Conservation (phyloP, 2,797 vertebrate species). For the Tapirus indicus region DNA sequence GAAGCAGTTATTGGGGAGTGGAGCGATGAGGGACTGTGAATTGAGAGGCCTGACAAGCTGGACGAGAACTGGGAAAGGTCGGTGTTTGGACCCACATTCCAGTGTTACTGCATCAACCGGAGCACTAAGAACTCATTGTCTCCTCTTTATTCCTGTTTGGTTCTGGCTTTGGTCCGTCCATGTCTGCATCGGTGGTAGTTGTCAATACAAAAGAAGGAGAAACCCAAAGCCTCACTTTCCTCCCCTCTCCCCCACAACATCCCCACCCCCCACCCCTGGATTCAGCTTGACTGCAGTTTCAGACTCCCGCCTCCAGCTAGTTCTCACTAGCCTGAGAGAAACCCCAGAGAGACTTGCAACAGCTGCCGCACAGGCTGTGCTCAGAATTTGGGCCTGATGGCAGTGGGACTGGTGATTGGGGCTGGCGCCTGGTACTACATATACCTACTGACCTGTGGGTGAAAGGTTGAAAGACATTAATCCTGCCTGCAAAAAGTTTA, state of each 20-base stretch:
- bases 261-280: background rate
- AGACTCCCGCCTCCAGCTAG: fast-evolving
- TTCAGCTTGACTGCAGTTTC: background rate
- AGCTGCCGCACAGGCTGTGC: background rate
- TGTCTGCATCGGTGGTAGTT: background rate
- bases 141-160: background rate
- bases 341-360: background rate
- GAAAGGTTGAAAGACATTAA: background rate
- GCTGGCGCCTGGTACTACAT: background rate
- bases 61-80: background rate
- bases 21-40: background rate
- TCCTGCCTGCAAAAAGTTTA: constrained; percentile 52
- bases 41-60: background rate
- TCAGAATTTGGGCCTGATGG: constrained; percentile 15
- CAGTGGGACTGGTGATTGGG: background rate
- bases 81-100: background rate
- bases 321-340: background rate
- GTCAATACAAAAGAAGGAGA: background rate
- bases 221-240: background rate
- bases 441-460: background rate
- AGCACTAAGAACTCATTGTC: background rate
- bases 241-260: background rate
- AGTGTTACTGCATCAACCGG: background rate
- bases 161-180: background rate
- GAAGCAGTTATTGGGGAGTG: background rate